Percentiles rank a stretch among this genome's conserved stretches.
These are phyloP conservation scores for Blera fallax DNA, from an alignment of 2,888 invertebrate genomes.

Conservation along the genomic window DNA sequence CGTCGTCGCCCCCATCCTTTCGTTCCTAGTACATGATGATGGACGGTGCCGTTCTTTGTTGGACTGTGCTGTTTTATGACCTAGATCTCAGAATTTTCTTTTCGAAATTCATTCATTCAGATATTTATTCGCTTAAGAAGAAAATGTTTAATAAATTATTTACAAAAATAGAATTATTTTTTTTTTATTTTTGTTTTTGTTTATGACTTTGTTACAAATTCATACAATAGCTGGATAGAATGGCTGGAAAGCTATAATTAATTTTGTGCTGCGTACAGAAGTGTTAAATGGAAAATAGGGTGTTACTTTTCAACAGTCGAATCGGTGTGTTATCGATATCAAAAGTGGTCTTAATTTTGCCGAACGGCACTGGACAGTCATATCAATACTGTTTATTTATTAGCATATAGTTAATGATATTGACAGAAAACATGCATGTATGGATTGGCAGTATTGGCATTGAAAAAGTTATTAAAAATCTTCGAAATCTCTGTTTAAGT, in stretches of 20 bases:
- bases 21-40: not conserved
- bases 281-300: not conserved
- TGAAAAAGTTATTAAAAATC: too few species aligned
- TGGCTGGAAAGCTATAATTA: not conserved
- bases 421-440: too few species aligned
- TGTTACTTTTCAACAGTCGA: not conserved
- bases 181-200: slow-evolving; percentile 1
- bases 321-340: too few species aligned
- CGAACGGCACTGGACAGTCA: too few species aligned
- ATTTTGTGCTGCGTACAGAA: not conserved
- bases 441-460: too few species aligned
- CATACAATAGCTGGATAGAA: not conserved
- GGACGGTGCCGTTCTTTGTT: slow-evolving; percentile 44
- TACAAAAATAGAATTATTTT: slow-evolving; percentile 33
- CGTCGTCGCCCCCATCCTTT: not conserved
- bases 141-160: slow-evolving; percentile 12
- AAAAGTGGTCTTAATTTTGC: too few species aligned
- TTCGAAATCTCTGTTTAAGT: too few species aligned
- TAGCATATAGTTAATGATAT: too few species aligned
- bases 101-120: slow-evolving; percentile 41
- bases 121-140: slow-evolving; percentile 7
- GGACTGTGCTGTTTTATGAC: slow-evolving; percentile 15
- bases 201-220: slow-evolving; percentile 4
- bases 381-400: too few species aligned
- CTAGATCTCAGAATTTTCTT: slow-evolving; percentile 23